Evolutionary conservation across 2,888 invertebrate genomes (phyloP), one percentile per base, ranked within the genome.

Genomic region (Drosophila differens): DNA sequence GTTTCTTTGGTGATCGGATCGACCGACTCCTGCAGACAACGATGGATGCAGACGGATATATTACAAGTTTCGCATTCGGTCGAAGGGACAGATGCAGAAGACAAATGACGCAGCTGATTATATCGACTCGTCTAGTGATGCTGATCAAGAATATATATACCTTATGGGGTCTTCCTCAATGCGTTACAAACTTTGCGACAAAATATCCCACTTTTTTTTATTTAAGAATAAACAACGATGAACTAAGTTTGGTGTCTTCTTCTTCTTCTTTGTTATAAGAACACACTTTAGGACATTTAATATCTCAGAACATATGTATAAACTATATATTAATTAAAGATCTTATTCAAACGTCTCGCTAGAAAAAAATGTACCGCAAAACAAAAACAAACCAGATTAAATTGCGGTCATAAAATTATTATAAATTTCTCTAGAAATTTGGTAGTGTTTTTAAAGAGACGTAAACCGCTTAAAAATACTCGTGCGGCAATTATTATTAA

Each of bases 391-490:
- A 16, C 25, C 19, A 54, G 7, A 47, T 37, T 32, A n/a, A 44
- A 66, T 67, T 53, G 30, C 28, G 30, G 22, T 28, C 19, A 28
- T 28, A n/a, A 33, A 5, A 3, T 35, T 2, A 35, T 52, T 52
- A 53, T 10, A 41, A 35, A 52, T 32, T 67, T 67, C 37, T 35
- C 25, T n/a, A 32, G 37, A 67, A 67, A 12, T 47, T 16, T 16
- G 39, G 28, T 16, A 51, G n/a, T 25, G 10, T 25, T 35, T n/a
- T 22, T 53, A 63, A 53, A 33, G 39, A 41, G n/a, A 32, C 41
- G 28, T 66, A 52, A 65, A 19, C 19, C 53, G 44, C 67, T 67
- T 53, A 67, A 53, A 53, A 67, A 19, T 28, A 41, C 51, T 52
- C 39, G 39, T 33, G 37, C 35, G 47, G 52, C 66, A 53, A 66